Evolutionary conservation across 2,888 invertebrate species (phyloP).

Genomic region (Beris chalybata): DNA sequence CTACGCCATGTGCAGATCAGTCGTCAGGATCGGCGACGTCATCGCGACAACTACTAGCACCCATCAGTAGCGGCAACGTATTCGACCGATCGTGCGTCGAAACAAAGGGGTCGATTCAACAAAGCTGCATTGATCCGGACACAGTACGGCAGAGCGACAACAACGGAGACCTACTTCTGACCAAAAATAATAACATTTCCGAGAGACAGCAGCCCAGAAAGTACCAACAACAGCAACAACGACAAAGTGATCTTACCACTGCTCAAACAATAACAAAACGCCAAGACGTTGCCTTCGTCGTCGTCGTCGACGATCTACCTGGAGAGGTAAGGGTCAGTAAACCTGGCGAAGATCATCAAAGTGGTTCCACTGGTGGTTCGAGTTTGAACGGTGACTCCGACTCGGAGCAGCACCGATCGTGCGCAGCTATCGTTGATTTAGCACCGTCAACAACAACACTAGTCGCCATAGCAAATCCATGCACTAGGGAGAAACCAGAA

Average conservation of each 20-base stretch:
- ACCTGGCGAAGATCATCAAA: conserved; percentile 33
- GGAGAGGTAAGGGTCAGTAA: conserved; percentile 40
- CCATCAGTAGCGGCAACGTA: not conserved
- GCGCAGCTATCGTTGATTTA: conserved; percentile 23
- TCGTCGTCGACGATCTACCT: conserved; percentile 35
- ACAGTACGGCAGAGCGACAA: conserved; percentile 29
- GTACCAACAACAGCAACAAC: conserved; percentile 19
- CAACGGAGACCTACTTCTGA: conserved; percentile 37
- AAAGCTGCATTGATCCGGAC: not conserved
- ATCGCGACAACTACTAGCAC: not conserved
- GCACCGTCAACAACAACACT: conserved; percentile 13
- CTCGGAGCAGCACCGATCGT: conserved; percentile 12
- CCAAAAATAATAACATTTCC: conserved; percentile 27
- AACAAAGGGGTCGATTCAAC: not conserved
- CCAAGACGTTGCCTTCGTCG: conserved; percentile 19
- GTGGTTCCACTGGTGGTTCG: conserved; percentile 24
- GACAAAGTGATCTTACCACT: conserved; percentile 13
- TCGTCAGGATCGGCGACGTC: not conserved
- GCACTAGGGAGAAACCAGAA: conserved; percentile 43
- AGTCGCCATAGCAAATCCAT: conserved; percentile 48
- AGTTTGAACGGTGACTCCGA: conserved; percentile 1
- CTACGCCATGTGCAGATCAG: not conserved
- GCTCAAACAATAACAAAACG: conserved; percentile 14
- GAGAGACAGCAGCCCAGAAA: conserved; percentile 6
- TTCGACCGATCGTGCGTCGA: not conserved